Evolutionary conservation across 2,888 invertebrate species (phyloP).

Genomic region (Andrena bicolor): DNA sequence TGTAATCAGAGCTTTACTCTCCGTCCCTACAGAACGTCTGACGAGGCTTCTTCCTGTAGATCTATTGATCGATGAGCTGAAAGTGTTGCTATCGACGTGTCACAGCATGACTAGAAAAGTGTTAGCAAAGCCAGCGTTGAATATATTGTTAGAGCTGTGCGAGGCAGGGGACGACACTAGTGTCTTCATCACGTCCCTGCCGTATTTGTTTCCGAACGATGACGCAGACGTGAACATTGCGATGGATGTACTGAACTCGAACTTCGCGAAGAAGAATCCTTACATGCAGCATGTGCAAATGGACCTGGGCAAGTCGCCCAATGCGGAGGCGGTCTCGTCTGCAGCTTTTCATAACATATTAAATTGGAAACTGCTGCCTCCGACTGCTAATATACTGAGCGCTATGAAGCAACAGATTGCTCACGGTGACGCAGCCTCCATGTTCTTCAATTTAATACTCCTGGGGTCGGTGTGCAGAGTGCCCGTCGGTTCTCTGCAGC

Average conservation of each 20-base stretch:
- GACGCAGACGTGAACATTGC: constrained; percentile 84
- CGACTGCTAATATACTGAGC: constrained; percentile 74
- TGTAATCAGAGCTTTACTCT: constrained; percentile 87
- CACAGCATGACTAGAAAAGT: constrained; percentile 71
- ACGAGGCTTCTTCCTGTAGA: constrained; percentile 74
- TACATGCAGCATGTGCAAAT: constrained; percentile 77
- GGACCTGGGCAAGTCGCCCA: constrained; percentile 69
- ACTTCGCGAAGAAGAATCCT: constrained; percentile 84
- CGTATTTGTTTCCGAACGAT: constrained; percentile 88
- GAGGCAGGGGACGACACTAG: constrained; percentile 86
- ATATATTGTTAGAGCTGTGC: constrained; percentile 78
- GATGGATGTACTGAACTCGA: constrained; percentile 84
- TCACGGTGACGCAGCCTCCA: constrained; percentile 77
- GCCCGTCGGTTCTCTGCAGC: constrained; percentile 76
- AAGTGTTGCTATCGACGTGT: constrained; percentile 78
- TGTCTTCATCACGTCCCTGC: constrained; percentile 87
- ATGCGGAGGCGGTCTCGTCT: constrained; percentile 76
- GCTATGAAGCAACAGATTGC: constrained; percentile 77
- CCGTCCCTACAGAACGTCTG: constrained; percentile 75
- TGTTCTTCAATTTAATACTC: constrained; percentile 81
- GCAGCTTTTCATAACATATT: constrained; percentile 81
- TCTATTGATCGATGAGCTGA: constrained; percentile 78
- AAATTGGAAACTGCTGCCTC: constrained; percentile 78
- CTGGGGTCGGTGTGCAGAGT: constrained; percentile 82
- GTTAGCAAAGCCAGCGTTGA: constrained; percentile 78